Base-by-base conservation (phyloP, 2,888 invertebrate genomes). In the Portevinia maculata region DNA sequence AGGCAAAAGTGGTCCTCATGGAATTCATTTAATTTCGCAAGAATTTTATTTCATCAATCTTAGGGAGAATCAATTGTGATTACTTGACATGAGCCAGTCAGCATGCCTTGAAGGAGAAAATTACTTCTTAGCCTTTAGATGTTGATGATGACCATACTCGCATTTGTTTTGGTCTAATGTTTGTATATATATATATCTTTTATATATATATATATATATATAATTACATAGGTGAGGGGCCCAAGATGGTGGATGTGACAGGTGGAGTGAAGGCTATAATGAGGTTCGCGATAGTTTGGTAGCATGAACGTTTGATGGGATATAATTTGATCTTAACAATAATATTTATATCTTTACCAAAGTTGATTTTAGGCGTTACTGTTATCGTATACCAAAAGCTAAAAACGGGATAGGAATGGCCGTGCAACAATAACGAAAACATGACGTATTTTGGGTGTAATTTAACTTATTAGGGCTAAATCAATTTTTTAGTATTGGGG, bases 21-120 rank as follows among this genome's bases (percentile, higher is more conserved):
- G 81, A 83, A 83, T 83, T 83, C 60, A 17, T 76, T 83, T 76
- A 76, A 76, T 83, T 83, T 71, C 69, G 75, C 46, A 9, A 64
- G 19, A 73, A 60, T 65, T 73, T 52, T 24, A 46, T 78, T 44
- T 37, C 81, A 83, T 83, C 81, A 76, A 83, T 83, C 81, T 83
- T 71, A 50, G 9, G 59, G 34, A 44, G 65, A 83, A 67, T 76
- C 81, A 83, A 83, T 83, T 83, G 76, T 71, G 76, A 83, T 83
- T 60, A 62, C 57, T 44, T 67, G 67, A 69, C 74, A 62, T 41
- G 19, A 44, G 44, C 19, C 44, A 44, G 44, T 44, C 71, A 52
- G 37, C 13, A 15, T 19, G 37, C 28, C 62, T 50, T 13, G 19
- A 57, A 8, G 64, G 69, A 46, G 79, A 60, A 81, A 81, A 83